These are phyloP conservation scores for Otocyon megalotis DNA, from an alignment of 2,113 vertebrate genomes.

Conservation along the genomic window DNA sequence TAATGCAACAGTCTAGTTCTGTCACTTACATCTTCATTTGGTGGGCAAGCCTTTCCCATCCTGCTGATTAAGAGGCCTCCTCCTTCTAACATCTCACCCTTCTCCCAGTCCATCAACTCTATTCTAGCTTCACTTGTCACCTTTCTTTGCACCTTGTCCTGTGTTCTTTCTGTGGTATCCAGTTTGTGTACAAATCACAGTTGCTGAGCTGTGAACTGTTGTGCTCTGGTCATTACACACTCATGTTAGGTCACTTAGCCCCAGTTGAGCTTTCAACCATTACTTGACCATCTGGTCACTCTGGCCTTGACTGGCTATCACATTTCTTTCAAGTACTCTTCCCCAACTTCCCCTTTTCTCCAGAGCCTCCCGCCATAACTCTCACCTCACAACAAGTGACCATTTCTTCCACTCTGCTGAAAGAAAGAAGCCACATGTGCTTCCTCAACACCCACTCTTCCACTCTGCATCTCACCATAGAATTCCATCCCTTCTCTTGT, in stretches of 20 bases:
- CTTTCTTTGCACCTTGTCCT: neutral
- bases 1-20: neutral
- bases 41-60: neutral
- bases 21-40: neutral
- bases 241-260: accelerated
- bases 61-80: neutral
- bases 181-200: neutral
- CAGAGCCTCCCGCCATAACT: neutral
- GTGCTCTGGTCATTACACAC: neutral
- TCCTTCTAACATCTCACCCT: neutral
- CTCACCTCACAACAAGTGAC: neutral
- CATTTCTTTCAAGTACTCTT: neutral
- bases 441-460: neutral
- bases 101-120: neutral
- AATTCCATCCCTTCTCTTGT: neutral
- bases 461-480: neutral
- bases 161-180: neutral
- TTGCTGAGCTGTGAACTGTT: neutral
- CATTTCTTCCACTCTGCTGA: neutral
- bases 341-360: neutral
- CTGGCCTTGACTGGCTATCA: neutral
- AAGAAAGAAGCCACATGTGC: neutral
- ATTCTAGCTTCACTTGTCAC: neutral
- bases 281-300: neutral
- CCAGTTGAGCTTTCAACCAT: neutral